Conservation (phyloP, 2,113 vertebrate genomes). For the Grammomys surdaster region DNA sequence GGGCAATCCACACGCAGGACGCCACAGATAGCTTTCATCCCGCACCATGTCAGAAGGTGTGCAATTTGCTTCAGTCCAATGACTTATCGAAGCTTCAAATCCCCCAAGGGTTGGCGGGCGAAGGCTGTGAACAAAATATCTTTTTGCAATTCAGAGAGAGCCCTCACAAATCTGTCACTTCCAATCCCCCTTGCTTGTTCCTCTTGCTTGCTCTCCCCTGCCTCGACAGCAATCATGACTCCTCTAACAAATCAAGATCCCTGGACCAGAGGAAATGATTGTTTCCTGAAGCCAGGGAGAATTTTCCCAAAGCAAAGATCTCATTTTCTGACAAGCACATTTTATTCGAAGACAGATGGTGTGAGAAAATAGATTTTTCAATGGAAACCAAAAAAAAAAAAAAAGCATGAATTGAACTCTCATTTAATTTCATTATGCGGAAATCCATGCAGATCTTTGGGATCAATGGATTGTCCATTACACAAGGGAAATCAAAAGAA, state of each 20-base stretch:
- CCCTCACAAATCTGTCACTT: slow-evolving; percentile 71
- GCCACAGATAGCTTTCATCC: slow-evolving; percentile 61
- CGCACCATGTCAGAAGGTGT: background rate
- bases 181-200: slow-evolving; percentile 29
- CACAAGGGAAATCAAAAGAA: slow-evolving; percentile 17
- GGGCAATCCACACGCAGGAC: background rate
- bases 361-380: slow-evolving; percentile 51
- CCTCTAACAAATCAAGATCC: slow-evolving; percentile 59
- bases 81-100: slow-evolving; percentile 51
- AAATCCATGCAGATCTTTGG: slow-evolving; percentile 13
- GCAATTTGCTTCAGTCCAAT: slow-evolving; percentile 73
- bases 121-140: slow-evolving; percentile 69
- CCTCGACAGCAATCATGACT: background rate
- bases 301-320: slow-evolving; percentile 68
- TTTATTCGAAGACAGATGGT: slow-evolving; percentile 57
- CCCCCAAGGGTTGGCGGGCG: slow-evolving; percentile 59
- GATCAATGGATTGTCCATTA: slow-evolving; percentile 48
- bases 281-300: slow-evolving; percentile 56
- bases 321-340: slow-evolving; percentile 71
- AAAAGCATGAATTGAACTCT: slow-evolving; percentile 62
- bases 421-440: slow-evolving; percentile 39
- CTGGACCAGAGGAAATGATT: slow-evolving; percentile 9
- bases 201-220: background rate
- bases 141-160: slow-evolving; percentile 75
- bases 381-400: slow-evolving; percentile 29